These are phyloP conservation scores for Mugil cephalus DNA, from an alignment of 2,113 vertebrate genomes.

Conservation along the genomic window DNA sequence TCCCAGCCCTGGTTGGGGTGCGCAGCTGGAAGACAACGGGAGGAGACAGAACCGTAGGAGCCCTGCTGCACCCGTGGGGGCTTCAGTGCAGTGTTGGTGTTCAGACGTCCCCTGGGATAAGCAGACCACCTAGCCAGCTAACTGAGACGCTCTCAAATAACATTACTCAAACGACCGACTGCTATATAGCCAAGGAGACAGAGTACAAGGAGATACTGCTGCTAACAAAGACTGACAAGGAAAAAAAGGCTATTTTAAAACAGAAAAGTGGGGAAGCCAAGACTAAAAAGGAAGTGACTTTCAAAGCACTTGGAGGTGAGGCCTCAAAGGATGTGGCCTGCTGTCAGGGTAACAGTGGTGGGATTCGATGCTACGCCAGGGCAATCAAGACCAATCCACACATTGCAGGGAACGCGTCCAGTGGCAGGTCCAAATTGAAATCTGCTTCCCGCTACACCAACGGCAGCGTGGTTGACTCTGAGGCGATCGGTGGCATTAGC, in stretches of 20 bases:
- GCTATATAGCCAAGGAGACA: slow-evolving; percentile 52
- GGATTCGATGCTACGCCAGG: slow-evolving; percentile 65
- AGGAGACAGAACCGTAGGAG: slow-evolving; percentile 59
- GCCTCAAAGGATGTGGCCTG: slow-evolving; percentile 62
- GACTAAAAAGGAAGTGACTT: slow-evolving; percentile 84
- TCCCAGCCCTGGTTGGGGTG: slow-evolving; percentile 80
- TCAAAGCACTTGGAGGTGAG: slow-evolving; percentile 75
- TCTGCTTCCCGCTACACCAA: slow-evolving; percentile 74
- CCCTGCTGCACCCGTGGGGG: slow-evolving; percentile 72
- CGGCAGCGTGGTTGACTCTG: slow-evolving; percentile 83
- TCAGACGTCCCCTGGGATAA: slow-evolving; percentile 81
- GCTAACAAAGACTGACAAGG: slow-evolving; percentile 67
- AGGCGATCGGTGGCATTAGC: slow-evolving; percentile 82
- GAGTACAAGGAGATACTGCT: slow-evolving; percentile 52
- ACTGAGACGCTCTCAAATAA: slow-evolving; percentile 53
- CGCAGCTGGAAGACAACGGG: slow-evolving; percentile 77
- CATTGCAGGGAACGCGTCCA: slow-evolving; percentile 47
- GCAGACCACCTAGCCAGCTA: slow-evolving; percentile 59
- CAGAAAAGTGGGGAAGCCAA: slow-evolving; percentile 76
- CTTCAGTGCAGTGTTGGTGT: slow-evolving; percentile 81
- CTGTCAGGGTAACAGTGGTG: slow-evolving; percentile 51
- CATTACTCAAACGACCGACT: slow-evolving; percentile 53
- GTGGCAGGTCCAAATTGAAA: slow-evolving; percentile 56
- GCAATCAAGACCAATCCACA: slow-evolving; percentile 76
- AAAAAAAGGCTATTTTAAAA: slow-evolving; percentile 77